Percentiles rank a stretch among this genome's conserved stretches.
These are phyloP conservation scores for Mythimna loreyi DNA, from an alignment of 2,888 invertebrate genomes.

Conservation along the genomic window DNA sequence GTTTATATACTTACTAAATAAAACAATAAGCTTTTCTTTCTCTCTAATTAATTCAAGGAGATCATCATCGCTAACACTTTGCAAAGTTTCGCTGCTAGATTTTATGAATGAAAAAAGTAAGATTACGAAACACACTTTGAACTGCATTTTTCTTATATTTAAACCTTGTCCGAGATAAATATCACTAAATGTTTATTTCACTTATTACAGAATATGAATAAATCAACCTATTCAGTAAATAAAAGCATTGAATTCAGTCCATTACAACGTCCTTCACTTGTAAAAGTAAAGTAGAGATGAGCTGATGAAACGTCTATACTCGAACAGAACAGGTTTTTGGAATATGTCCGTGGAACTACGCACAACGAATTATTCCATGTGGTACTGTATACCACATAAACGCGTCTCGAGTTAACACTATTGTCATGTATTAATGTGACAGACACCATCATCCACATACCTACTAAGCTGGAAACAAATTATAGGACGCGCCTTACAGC, in stretches of 20 bases:
- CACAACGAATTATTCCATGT: no score
- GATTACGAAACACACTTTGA: conserved; percentile 56
- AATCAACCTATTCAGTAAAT: conserved; percentile 2
- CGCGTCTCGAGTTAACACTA: no score
- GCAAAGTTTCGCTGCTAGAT: conserved; percentile 84
- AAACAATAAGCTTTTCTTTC: conserved; percentile 95
- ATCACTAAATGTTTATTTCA: background rate
- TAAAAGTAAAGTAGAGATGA: background rate
- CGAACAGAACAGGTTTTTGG: no score
- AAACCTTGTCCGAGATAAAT: background rate
- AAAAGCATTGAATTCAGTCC: conserved; percentile 18
- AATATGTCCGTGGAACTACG: no score
- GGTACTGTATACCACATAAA: no score
- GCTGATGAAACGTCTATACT: no score
- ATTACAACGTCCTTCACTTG: conserved; percentile 14
- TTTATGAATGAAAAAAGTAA: conserved; percentile 64
- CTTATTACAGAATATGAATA: background rate
- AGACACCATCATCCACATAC: no score
- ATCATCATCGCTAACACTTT: conserved; percentile 94
- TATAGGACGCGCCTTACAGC: no score
- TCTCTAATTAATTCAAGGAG: conserved; percentile 94
- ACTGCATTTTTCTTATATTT: conserved; percentile 68
- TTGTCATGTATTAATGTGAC: no score
- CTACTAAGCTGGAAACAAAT: no score
- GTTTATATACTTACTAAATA: conserved; percentile 93